Evolutionary conservation across 2,113 vertebrate genomes (phyloP).

Genomic region (Sorex araneus): DNA sequence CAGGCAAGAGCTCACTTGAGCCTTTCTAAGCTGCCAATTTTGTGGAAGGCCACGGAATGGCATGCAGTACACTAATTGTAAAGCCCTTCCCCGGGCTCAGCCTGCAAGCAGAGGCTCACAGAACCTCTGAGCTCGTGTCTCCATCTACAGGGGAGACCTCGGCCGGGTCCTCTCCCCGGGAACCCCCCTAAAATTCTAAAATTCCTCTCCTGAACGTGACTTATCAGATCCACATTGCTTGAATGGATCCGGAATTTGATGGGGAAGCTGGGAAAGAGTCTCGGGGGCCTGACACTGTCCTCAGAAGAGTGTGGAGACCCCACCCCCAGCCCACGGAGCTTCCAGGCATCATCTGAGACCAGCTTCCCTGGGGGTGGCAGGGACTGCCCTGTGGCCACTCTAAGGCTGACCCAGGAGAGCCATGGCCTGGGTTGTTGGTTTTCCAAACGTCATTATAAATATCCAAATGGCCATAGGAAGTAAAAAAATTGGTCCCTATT

Average conservation of each 20-base stretch:
- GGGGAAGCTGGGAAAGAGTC: background rate
- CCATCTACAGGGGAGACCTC: background rate
- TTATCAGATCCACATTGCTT: background rate
- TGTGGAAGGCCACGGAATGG: slow-evolving; percentile 71
- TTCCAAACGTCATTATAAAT: too few species aligned
- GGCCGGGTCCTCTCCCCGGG: background rate
- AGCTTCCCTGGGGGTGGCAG: too few species aligned
- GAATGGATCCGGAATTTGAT: background rate
- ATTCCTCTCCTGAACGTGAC: background rate
- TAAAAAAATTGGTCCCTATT: too few species aligned
- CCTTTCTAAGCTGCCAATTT: slow-evolving; percentile 83
- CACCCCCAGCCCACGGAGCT: too few species aligned
- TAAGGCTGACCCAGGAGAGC: too few species aligned
- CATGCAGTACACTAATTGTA: slow-evolving; percentile 66
- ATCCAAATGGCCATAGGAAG: too few species aligned
- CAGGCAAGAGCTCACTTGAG: slow-evolving; percentile 82
- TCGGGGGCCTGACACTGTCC: background rate
- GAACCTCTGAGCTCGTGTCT: background rate
- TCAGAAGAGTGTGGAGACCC: too few species aligned
- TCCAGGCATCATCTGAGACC: too few species aligned
- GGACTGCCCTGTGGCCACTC: too few species aligned
- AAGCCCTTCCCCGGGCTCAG: background rate
- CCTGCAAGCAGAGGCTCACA: background rate
- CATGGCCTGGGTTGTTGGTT: too few species aligned
- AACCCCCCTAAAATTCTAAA: background rate